Evolutionary conservation across 2,888 invertebrate genomes (phyloP).

Genomic region (Scaptomyza flava): DNA sequence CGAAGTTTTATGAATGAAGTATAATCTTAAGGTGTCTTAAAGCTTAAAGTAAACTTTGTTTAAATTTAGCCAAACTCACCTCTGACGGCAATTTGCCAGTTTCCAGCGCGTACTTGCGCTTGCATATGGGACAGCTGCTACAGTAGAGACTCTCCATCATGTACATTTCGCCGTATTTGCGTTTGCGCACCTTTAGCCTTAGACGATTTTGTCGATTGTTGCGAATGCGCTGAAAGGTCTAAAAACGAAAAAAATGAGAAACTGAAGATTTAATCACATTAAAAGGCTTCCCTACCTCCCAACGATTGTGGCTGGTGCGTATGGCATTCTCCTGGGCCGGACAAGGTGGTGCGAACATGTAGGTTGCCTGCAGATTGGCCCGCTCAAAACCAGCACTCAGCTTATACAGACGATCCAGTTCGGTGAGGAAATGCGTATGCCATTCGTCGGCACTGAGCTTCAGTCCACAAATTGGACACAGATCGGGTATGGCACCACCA

Average conservation of each 20-base stretch:
- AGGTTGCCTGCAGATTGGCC: conserved; percentile 83
- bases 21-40: too few species aligned
- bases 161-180: conserved; percentile 86
- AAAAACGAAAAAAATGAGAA: not conserved
- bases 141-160: conserved; percentile 84
- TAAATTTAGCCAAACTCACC: conserved; percentile 83
- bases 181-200: conserved; percentile 88
- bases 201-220: conserved; percentile 89
- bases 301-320: conserved; percentile 86
- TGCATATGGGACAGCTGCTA: conserved; percentile 88
- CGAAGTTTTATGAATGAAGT: too few species aligned
- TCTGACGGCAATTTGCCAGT: conserved; percentile 87
- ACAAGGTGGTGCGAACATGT: conserved; percentile 83
- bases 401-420: conserved; percentile 89
- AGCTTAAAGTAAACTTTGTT: too few species aligned
- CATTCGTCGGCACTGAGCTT: conserved; percentile 88
- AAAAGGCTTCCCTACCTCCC: conserved; percentile 85
- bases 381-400: conserved; percentile 85
- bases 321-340: conserved; percentile 84
- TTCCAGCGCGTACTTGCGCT: conserved; percentile 83
- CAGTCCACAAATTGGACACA: conserved; percentile 89
- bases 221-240: conserved; percentile 89
- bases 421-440: conserved; percentile 89
- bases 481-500: conserved; percentile 81
- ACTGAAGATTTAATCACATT: not conserved